phyloP scores from a whole-genome alignment of 2,888 invertebrate species.

The Epirrhoe tristata region DNA sequence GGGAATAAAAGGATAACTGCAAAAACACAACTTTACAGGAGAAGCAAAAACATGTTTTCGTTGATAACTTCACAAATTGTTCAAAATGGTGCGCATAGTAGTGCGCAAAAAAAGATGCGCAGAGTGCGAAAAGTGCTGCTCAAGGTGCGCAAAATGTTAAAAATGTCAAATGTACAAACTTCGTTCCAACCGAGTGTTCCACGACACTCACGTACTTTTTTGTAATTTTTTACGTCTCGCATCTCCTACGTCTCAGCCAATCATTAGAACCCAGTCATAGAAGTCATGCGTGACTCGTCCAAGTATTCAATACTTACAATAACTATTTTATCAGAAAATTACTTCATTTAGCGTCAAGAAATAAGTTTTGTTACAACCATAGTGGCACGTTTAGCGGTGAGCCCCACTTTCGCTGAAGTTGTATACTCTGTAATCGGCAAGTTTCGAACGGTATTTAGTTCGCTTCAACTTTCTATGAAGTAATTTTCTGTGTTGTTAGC shows the following conservation, averaged over 20 bases:
- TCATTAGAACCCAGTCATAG: background rate
- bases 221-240: no score
- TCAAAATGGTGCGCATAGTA: no score
- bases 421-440: conserved; percentile 19
- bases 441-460: conserved; percentile 25
- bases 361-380: conserved; percentile 9
- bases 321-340: background rate
- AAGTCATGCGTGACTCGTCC: background rate
- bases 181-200: no score
- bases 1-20: no score
- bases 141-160: no score
- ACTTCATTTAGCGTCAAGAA: conserved; percentile 2
- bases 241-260: background rate
- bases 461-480: conserved; percentile 22
- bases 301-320: background rate
- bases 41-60: no score
- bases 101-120: no score
- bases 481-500: conserved; percentile 19
- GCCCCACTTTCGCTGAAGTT: conserved; percentile 11
- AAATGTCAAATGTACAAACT: no score
- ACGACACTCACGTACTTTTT: no score
- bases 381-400: conserved; percentile 15
- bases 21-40: no score
- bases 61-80: no score
- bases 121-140: no score